These are phyloP conservation scores for Andrena camellia DNA, from an alignment of 2,888 invertebrate genomes.

Conservation along the genomic window DNA sequence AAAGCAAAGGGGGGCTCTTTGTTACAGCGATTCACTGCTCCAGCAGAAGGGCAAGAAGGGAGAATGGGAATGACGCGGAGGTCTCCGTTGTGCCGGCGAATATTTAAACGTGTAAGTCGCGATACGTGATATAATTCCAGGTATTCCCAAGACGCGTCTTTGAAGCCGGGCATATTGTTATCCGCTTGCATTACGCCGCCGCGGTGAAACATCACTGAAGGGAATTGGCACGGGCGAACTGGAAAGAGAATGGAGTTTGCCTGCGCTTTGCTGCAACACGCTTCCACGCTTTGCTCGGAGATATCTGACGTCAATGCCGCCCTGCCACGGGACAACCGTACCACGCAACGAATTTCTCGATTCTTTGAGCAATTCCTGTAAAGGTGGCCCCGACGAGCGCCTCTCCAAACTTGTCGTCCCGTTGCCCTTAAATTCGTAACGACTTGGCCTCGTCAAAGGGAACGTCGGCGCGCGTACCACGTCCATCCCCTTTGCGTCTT, in stretches of 20 bases:
- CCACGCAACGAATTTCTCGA: constrained; percentile 35
- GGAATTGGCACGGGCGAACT: constrained; percentile 53
- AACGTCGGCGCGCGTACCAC: background rate
- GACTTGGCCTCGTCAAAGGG: constrained; percentile 6
- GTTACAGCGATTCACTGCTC: constrained; percentile 4
- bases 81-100: constrained; percentile 7
- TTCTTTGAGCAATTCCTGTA: constrained; percentile 35
- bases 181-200: constrained; percentile 40
- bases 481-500: no score
- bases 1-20: background rate
- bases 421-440: constrained; percentile 20
- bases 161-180: constrained; percentile 50
- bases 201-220: constrained; percentile 50
- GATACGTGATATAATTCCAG: constrained; percentile 40
- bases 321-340: constrained; percentile 2
- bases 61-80: background rate
- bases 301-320: constrained; percentile 35
- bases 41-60: background rate
- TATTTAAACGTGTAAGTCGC: constrained; percentile 41
- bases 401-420: background rate
- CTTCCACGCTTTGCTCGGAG: constrained; percentile 14
- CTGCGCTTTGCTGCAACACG: constrained; percentile 30
- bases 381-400: background rate
- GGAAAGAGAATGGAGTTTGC: constrained; percentile 54
- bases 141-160: constrained; percentile 57